Evolutionary conservation across 2,113 vertebrate genomes (phyloP), one percentile per base, ranked within the genome.

Genomic region (Pseudolaguvia tuberculata): DNA sequence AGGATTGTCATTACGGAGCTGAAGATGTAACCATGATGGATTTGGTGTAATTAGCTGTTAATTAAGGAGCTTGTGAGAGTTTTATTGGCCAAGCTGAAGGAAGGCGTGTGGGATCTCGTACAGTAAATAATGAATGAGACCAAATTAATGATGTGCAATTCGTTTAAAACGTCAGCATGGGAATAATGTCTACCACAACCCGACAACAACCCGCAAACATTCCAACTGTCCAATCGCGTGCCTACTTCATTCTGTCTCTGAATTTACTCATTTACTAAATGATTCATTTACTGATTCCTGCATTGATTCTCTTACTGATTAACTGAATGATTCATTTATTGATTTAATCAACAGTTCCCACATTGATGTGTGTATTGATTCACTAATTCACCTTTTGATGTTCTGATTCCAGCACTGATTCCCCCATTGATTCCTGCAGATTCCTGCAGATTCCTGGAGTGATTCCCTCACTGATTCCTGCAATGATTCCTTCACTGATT

Each of bases 41-140:
- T 91, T 93, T 91, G 92, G 90, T 90, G 91, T 92, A 93, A 93
- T 94, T 94, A 93, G 88, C 90, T 91, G 91, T 93, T 92, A 91
- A 92, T 92, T 93, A 93, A 93, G 88, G 86, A 90, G 85, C 88
- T 92, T 83, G 89, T 93, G 93, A 91, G 92, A 92, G 91, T 79
- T 83, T 86, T 84, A 90, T 90, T 87, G 90, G 89, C 89, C 89
- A 84, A 85, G 84, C 81, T 85, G 86, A 87, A 90, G 84, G 88
- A 90, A 89, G 87, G 78, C 83, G 86, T 78, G 70, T 71, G 76
- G 77, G 71, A 59, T 85, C 90, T 84, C 77, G 79, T 81, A 86
- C 83, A 63, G 87, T 93, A 72, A 83, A 78, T 58, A 82, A 85
- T 80, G 82, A 85, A 87, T 83, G 85, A 85, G 88, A 86, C 91